Base-by-base conservation (phyloP, 2,113 vertebrate species). In the Alethe diademata region DNA sequence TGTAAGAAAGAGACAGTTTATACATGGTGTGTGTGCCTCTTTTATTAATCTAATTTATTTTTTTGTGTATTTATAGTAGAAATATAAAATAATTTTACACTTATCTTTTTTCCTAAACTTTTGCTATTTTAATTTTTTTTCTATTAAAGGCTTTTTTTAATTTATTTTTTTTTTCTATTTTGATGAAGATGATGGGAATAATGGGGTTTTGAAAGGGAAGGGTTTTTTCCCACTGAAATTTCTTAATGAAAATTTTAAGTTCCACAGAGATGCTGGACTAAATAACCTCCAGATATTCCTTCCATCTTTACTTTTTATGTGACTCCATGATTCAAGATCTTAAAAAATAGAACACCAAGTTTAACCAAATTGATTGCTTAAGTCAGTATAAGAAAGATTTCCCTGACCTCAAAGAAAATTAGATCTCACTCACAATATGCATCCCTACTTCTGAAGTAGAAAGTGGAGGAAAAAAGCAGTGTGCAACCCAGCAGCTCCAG, bases 1-100 rank as follows among this genome's bases (percentile, higher is more conserved):
- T 36, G 3, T 45, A 24, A 48, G 58, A 45, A 71, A 58, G 8
- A 16, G 7, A 35, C 4, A 20, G 2, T 28, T 4, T 19, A 29
- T 65, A 25, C 4, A 22, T 33, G 5, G 28, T 3, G 1, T n/a
- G 1, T 53, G 7, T 50, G 6, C 4, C 2, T 58, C 1, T 33
- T 78, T 31, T 25, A 80, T 58, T 6, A 51, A 62, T 26, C 51
- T 48, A 42, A 15, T 38, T 25, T n/a, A 28, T 35, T 28, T 38
- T 58, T 82, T 0, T 54, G 3, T 73, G 14, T 12, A 47, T 60
- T 50, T 24, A 19, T 40, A 58, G 3, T 33, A 56, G 20, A 54
- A 61, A 78, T 60, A 60, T 12, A 42, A 43, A 83, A 58, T 42
- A 48, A 15, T 82, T 78, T 86, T 64, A 16, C 7, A 12, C 1